Conservation (phyloP, 2,888 invertebrate species). For the Oeneis ivallda region DNA sequence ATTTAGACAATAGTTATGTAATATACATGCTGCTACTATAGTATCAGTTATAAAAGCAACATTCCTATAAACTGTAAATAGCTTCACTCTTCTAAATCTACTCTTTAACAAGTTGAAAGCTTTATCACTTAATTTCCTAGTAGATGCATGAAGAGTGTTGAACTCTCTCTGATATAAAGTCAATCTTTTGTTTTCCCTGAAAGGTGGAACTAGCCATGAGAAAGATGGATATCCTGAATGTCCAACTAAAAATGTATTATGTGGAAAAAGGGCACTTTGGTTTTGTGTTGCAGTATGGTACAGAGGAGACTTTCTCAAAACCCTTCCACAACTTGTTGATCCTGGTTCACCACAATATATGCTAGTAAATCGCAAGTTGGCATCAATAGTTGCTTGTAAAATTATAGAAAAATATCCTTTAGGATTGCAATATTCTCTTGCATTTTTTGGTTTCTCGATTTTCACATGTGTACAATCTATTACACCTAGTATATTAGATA, state of each 20-base stretch:
- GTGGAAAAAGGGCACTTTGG: slow-evolving; percentile 54
- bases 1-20: slow-evolving; percentile 63
- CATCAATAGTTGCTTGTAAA: slow-evolving; percentile 60
- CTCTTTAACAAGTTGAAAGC: slow-evolving; percentile 56
- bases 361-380: slow-evolving; percentile 59
- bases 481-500: slow-evolving; percentile 58
- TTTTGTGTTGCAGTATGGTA: slow-evolving; percentile 56
- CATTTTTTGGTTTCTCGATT: slow-evolving; percentile 64
- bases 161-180: slow-evolving; percentile 60
- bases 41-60: slow-evolving; percentile 62
- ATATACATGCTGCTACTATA: slow-evolving; percentile 62
- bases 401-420: slow-evolving; percentile 64
- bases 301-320: slow-evolving; percentile 59
- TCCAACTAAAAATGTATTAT: slow-evolving; percentile 59
- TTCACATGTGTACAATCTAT: slow-evolving; percentile 62
- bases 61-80: slow-evolving; percentile 61
- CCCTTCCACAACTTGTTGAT: slow-evolving; percentile 56
- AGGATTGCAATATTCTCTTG: slow-evolving; percentile 58
- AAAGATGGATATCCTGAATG: slow-evolving; percentile 62
- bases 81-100: slow-evolving; percentile 58
- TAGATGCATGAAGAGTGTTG: slow-evolving; percentile 54
- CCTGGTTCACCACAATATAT: slow-evolving; percentile 67
- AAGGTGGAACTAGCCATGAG: slow-evolving; percentile 62
- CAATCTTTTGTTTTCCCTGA: slow-evolving; percentile 60
- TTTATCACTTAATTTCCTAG: slow-evolving; percentile 60